phyloP scores from a whole-genome alignment of 2,888 invertebrate genomes.

The Thysanoteuthis rhombus region DNA sequence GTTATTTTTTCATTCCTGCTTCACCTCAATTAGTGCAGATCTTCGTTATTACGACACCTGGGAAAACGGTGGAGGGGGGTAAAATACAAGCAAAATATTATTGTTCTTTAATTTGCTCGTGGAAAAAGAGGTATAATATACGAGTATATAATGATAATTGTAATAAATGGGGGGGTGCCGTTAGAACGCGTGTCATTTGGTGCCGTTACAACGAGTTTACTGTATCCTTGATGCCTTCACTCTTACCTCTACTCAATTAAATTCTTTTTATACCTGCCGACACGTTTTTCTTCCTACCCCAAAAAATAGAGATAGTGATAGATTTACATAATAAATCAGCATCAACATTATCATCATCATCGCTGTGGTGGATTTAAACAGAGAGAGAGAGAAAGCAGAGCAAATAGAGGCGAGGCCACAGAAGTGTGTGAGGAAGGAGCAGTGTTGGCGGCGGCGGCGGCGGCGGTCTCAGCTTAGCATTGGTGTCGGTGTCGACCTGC shows the following conservation, averaged over 20 bases:
- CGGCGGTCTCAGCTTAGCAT: no score
- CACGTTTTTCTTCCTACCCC: neutral
- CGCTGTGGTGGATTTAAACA: no score
- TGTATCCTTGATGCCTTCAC: neutral
- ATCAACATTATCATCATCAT: neutral
- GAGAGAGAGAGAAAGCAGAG: neutral
- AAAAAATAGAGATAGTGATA: neutral
- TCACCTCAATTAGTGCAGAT: no score
- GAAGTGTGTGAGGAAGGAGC: neutral
- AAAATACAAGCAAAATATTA: no score
- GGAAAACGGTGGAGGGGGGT: no score
- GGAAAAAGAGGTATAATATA: no score
- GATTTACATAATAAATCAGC: neutral
- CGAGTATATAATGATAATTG: no score
- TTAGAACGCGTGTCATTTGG: no score
- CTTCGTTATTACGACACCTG: no score
- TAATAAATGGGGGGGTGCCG: no score
- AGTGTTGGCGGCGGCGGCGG: neutral
- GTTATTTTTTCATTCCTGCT: neutral
- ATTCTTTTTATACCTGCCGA: neutral
- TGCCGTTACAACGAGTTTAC: no score
- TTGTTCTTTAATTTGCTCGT: no score
- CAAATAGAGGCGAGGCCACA: neutral
- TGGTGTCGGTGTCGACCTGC: neutral
- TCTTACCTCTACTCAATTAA: neutral